Evolutionary conservation across 2,113 vertebrate genomes (phyloP), one percentile per base, ranked within the genome.

Genomic region (Neopipo cinnamomea): DNA sequence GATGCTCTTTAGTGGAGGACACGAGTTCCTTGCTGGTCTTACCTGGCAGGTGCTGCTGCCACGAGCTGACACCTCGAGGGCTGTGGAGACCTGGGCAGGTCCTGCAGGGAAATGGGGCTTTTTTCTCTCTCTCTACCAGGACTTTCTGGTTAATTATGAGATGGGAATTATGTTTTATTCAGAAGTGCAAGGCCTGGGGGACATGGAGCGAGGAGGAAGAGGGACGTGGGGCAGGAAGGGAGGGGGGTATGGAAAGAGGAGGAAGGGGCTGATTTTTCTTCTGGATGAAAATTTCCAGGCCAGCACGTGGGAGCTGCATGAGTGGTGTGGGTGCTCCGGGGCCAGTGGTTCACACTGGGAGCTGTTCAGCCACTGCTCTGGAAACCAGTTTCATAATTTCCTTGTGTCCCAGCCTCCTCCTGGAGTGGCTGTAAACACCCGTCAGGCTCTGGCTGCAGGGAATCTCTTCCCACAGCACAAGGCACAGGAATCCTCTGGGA

Each of bases 381-480:
- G 76, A 93, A 93, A 79, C 58, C 85, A 72, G 37, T 87, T 71
- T 61, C 31, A 8, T 67, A 66, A 79, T 71, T 65, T 70, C 91
- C 74, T 44, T 58, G 81, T 75, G 52, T 75, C 63, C 53, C 68
- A 28, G 42, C 58, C 83, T 89, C 31, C 85, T 70, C 89, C 67
- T 41, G 47, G 39, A 77, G 66, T 5, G 23, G 61, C 80, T 55
- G 82, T 88, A 80, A 86, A 75, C 80, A 71, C 71, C 6, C 30
- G 71, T 61, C 68, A 67, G 62, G 14, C 63, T 72, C 74, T 49
- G 5, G 4, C 94, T 85, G 78, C 65, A 37, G 83, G 91, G 91
- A 72, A 76, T 35, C 37, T 67, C 31, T 77, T 56, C 87, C 6
- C 13, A 47, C 77, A 70, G 66, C 1, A 15, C 66, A 4, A 22